Evolutionary conservation across 2,797 vertebrate species (phyloP).

Genomic region (Echiichthys vipera): DNA sequence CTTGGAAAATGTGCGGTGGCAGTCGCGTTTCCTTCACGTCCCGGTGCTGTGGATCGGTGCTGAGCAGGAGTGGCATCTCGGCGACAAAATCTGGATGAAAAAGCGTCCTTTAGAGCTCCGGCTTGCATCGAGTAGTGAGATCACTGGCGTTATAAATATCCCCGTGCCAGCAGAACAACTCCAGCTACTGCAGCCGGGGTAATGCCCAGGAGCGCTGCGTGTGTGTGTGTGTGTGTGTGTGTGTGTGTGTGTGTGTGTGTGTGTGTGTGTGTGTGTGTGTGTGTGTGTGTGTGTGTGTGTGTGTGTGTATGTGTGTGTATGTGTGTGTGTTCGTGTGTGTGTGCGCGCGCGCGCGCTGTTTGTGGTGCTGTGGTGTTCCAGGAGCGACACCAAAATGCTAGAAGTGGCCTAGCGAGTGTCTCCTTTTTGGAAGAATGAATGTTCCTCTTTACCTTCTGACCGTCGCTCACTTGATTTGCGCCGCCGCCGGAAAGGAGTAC

Average conservation of each 20-base stretch:
- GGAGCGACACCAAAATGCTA: slow-evolving; percentile 69
- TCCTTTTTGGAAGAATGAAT: slow-evolving; percentile 88
- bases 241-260: too few relatives aligned
- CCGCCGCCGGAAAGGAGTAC: slow-evolving; percentile 72
- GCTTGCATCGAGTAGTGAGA: slow-evolving; percentile 88
- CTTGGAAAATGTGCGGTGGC: slow-evolving; percentile 46
- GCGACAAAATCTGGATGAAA: slow-evolving; percentile 65
- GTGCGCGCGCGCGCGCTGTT: slow-evolving; percentile 65
- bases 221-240: too few relatives aligned
- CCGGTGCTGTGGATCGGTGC: slow-evolving; percentile 56
- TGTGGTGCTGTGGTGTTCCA: slow-evolving; percentile 49
- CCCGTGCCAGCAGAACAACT: slow-evolving; percentile 79
- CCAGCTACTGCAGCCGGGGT: slow-evolving; percentile 78
- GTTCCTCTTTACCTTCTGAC: slow-evolving; percentile 83
- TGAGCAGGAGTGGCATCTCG: slow-evolving; percentile 74
- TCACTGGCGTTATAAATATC: slow-evolving; percentile 96
- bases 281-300: too few relatives aligned
- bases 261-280: too few relatives aligned
- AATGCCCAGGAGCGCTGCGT: slow-evolving; percentile 82
- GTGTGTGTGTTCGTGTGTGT: too few relatives aligned
- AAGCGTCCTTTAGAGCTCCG: slow-evolving; percentile 80
- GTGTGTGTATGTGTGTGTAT: too few relatives aligned
- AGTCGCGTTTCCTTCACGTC: slow-evolving; percentile 57
- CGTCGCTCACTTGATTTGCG: slow-evolving; percentile 84
- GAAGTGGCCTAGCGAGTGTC: slow-evolving; percentile 65